Conservation (phyloP, 37 sponge, comb jelly and placozoan genomes). For the Ephydatia muelleri region DNA sequence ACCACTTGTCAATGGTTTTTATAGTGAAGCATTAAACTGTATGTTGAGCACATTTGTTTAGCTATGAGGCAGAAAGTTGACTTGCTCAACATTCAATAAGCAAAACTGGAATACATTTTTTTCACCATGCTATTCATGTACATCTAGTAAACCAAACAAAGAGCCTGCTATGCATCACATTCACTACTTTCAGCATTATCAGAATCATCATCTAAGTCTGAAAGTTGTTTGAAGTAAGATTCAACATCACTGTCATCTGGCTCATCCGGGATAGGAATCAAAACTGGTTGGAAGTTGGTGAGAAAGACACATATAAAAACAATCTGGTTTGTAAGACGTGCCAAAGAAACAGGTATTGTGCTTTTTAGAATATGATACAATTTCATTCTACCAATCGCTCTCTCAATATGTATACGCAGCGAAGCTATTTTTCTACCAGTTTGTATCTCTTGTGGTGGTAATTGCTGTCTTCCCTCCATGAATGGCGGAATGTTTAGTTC, state of each 20-base stretch:
- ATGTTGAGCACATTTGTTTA: background rate
- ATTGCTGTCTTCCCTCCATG: constrained; percentile 44
- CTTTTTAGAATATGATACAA: constrained; percentile 24
- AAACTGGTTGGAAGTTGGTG: constrained; percentile 65
- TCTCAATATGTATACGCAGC: constrained; percentile 30
- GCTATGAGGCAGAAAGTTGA: constrained; percentile 1
- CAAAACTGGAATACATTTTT: constrained; percentile 1
- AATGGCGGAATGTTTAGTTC: constrained; percentile 71
- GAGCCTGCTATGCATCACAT: background rate
- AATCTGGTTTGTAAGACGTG: constrained; percentile 57
- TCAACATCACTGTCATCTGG: constrained; percentile 15
- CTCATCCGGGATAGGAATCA: constrained; percentile 26
- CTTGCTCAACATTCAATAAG: background rate
- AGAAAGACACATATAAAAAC: constrained; percentile 55
- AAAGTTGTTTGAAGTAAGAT: constrained; percentile 1
- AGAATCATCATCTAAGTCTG: background rate
- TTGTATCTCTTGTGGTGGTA: constrained; percentile 39
- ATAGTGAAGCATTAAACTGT: background rate
- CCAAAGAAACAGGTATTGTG: constrained; percentile 34
- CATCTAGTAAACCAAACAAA: constrained; percentile 1
- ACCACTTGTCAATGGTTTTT: background rate
- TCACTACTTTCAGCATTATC: constrained; percentile 12
- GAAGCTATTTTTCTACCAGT: constrained; percentile 22
- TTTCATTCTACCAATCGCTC: constrained; percentile 33
- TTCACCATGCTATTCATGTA: background rate